Conservation (phyloP, 2,113 vertebrate genomes). For the Gymnocephalus cernua region DNA sequence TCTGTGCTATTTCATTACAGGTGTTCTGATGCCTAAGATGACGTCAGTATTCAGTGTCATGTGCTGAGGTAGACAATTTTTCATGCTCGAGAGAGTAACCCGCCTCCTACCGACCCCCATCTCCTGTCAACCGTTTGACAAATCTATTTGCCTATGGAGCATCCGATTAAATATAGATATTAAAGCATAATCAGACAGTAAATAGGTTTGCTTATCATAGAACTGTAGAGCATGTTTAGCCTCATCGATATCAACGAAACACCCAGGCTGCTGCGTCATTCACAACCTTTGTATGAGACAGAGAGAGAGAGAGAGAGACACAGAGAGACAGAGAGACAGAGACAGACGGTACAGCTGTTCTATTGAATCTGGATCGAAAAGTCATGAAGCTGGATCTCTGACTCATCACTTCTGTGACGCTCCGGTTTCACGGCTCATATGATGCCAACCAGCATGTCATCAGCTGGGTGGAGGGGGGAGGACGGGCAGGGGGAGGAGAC, state of each 20-base stretch:
- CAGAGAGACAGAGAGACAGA: slow-evolving; percentile 6
- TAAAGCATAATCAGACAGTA: slow-evolving; percentile 37
- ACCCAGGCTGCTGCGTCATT: slow-evolving; percentile 75
- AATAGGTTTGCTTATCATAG: slow-evolving; percentile 62
- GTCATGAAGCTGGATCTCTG: slow-evolving; percentile 81
- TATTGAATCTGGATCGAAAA: slow-evolving; percentile 80
- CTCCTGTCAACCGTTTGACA: slow-evolving; percentile 29
- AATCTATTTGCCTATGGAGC: slow-evolving; percentile 41
- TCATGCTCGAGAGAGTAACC: slow-evolving; percentile 30
- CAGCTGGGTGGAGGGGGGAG: slow-evolving; percentile 43
- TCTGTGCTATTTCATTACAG: slow-evolving; percentile 58
- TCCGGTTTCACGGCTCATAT: slow-evolving; percentile 70
- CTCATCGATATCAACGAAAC: slow-evolving; percentile 74
- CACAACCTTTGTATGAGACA: slow-evolving; percentile 65
- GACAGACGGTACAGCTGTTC: slow-evolving; percentile 77
- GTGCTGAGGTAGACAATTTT: slow-evolving; percentile 50
- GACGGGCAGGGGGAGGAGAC: slow-evolving; percentile 12
- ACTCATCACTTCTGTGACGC: slow-evolving; percentile 83
- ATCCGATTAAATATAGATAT: slow-evolving; percentile 18
- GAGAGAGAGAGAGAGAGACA: slow-evolving; percentile 23
- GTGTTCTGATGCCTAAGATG: slow-evolving; percentile 41
- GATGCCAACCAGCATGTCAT: slow-evolving; percentile 70
- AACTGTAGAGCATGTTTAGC: slow-evolving; percentile 59
- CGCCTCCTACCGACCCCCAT: background rate
- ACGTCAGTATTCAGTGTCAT: slow-evolving; percentile 33